Percentiles rank a stretch among this genome's conserved stretches.
Conservation (phyloP, 2,888 invertebrate genomes). For the Geophilus truncorum region DNA sequence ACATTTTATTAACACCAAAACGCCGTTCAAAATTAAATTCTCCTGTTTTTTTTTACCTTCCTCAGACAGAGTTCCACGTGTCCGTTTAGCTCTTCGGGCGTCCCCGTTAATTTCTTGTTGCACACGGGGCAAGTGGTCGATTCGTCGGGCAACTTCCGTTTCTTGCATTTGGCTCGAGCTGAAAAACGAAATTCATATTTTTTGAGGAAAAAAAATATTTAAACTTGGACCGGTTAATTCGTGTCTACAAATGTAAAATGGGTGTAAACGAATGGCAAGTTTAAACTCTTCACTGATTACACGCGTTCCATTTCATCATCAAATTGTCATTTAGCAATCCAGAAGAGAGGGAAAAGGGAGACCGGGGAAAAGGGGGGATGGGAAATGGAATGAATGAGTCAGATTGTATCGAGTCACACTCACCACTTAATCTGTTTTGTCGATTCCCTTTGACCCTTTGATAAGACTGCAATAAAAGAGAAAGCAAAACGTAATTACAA, state of each 20-base stretch:
- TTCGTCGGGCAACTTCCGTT: constrained; percentile 57
- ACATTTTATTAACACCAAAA: constrained; percentile 63
- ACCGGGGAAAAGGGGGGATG: neutral
- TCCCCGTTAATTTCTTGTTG: constrained; percentile 60
- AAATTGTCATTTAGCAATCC: neutral
- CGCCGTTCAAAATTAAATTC: constrained; percentile 60
- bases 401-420: constrained; percentile 27
- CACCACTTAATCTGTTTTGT: constrained; percentile 57
- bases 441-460: constrained; percentile 68
- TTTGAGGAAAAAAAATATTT: too few species aligned
- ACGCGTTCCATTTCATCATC: neutral
- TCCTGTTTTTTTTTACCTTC: constrained; percentile 49
- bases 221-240: too few species aligned
- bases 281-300: neutral
- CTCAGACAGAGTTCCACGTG: constrained; percentile 67
- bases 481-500: constrained; percentile 36
- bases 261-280: too few species aligned
- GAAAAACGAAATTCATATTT: neutral
- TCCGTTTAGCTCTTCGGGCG: constrained; percentile 64
- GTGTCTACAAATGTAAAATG: too few species aligned
- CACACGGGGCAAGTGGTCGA: constrained; percentile 72
- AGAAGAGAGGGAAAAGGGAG: too few species aligned
- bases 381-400: neutral
- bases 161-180: constrained; percentile 60
- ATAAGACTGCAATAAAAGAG: constrained; percentile 56